A percentile compares a stretch with the other conserved stretches of the same genome.
These are phyloP conservation scores for Phallusia fumigata DNA, from an alignment of 23 tunicate genomes.

Conservation along the genomic window DNA sequence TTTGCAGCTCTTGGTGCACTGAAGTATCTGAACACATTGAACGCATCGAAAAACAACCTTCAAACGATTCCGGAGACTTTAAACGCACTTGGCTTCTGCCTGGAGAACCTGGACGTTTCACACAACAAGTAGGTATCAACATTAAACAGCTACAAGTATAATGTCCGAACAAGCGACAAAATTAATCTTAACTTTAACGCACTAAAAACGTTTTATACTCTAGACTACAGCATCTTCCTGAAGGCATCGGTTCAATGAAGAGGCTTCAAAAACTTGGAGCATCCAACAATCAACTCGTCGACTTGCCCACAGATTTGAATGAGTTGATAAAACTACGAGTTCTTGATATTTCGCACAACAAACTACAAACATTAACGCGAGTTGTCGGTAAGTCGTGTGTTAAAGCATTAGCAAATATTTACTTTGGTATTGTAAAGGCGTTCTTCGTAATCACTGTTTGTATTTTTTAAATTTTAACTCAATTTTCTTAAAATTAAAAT, in stretches of 20 bases:
- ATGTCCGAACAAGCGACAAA: too few relatives aligned
- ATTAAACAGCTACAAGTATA: too few relatives aligned
- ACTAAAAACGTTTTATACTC: neutral
- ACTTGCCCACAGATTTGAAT: slow-evolving; percentile 62
- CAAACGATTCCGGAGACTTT: slow-evolving; percentile 58
- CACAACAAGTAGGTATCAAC: slow-evolving; percentile 56
- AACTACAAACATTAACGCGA: slow-evolving; percentile 9
- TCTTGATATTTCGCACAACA: slow-evolving; percentile 66
- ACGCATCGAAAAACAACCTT: slow-evolving; percentile 65
- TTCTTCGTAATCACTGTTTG: too few relatives aligned
- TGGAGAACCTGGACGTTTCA: slow-evolving; percentile 35
- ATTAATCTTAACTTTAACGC: too few relatives aligned
- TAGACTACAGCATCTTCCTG: slow-evolving; percentile 25
- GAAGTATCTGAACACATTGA: slow-evolving; percentile 42
- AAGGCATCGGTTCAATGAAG: slow-evolving; percentile 59
- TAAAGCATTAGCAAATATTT: too few relatives aligned
- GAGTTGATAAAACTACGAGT: slow-evolving; percentile 42
- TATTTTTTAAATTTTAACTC: too few relatives aligned
- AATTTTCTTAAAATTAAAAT: too few relatives aligned
- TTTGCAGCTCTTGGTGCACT: slow-evolving; percentile 68
- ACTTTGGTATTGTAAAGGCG: too few relatives aligned
- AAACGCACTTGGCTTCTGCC: slow-evolving; percentile 38
- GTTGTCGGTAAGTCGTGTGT: slow-evolving; percentile 41
- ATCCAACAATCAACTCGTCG: slow-evolving; percentile 37
- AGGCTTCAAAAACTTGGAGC: slow-evolving; percentile 32